These are phyloP conservation scores for Aporophyla nigra DNA, from an alignment of 2,888 invertebrate genomes.

Conservation along the genomic window DNA sequence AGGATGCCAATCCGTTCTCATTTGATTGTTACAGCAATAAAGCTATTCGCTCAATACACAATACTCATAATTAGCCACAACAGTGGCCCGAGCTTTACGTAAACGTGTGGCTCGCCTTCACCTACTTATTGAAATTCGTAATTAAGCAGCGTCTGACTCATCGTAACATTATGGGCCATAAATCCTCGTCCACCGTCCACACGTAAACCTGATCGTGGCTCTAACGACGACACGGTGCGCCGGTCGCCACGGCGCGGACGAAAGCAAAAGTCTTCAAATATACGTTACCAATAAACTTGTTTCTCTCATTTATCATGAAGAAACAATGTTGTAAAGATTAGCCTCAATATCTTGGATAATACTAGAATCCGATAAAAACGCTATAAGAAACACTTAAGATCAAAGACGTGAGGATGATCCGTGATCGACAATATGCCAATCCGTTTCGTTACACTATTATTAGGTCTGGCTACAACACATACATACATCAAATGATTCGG, in stretches of 20 bases:
- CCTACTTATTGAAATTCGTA: slow-evolving; percentile 78
- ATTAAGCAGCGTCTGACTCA: slow-evolving; percentile 69
- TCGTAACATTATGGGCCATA: slow-evolving; percentile 62
- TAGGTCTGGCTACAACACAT: background rate
- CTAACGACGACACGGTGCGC: slow-evolving; percentile 21
- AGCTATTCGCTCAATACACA: slow-evolving; percentile 24
- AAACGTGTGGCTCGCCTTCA: slow-evolving; percentile 79
- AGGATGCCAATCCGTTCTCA: slow-evolving; percentile 35
- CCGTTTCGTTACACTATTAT: background rate
- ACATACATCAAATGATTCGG: background rate
- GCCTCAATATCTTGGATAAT: background rate
- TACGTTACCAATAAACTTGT: slow-evolving; percentile 34
- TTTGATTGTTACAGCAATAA: slow-evolving; percentile 44
- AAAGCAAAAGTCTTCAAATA: slow-evolving; percentile 62
- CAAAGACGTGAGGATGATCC: background rate
- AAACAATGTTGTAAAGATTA: slow-evolving; percentile 2
- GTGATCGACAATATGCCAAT: background rate
- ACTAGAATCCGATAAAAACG: background rate
- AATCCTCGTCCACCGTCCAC: slow-evolving; percentile 45
- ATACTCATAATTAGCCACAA: slow-evolving; percentile 29
- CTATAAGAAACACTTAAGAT: background rate
- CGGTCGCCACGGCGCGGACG: slow-evolving; percentile 7
- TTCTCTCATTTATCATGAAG: slow-evolving; percentile 10
- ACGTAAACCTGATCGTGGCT: slow-evolving; percentile 57
- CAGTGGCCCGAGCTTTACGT: slow-evolving; percentile 59